Base-by-base conservation (phyloP, 2,888 invertebrate genomes). In the Piscicola geometra region DNA sequence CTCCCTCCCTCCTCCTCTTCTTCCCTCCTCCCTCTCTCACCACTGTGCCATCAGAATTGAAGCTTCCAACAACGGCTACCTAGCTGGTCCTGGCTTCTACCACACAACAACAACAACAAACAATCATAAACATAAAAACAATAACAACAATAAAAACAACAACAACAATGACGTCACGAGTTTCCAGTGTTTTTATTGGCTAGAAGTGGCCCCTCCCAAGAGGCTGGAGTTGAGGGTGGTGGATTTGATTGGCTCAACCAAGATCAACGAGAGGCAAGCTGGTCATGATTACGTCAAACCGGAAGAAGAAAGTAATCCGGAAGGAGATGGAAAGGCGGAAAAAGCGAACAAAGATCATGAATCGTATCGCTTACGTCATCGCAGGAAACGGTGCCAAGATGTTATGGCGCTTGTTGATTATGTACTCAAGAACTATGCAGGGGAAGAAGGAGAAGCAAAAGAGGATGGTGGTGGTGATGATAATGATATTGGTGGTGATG, bases 21-120 rank as follows among this genome's bases (percentile, higher is more conserved):
- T 9, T 28, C 30, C 66, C 12, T 12, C 25, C 66, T 25, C n/a
- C 12, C 66, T n/a, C n/a, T 64, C 25, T 28, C 32, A 35, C 30
- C 33, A 3, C 3, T 32, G 33, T 32, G 21, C 30, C 9, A 9
- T 41, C 15, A 1, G 12, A 3, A 70, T 28, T 25, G 25, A 36
- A 21, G n/a, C 28, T 35, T 25, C 28, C 2, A 0, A 18, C 33
- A 18, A 21, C 30, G 71, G 71, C 30, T 71, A 52, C 33, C 21
- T 71, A 3, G 71, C 50, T 25, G 71, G 71, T 15, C 71, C 71
- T n/a, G 47, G 50, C 2, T 33, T 71, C 5, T 25, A 50, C 25
- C 33, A 21, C 1, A 67, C 67, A 32, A 35, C 70, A 25, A 15
- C 33, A 32, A 32, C 35, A 15, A 67, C 18, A 33, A 3, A 67